phyloP scores from a whole-genome alignment of 2,113 vertebrate genomes.

The Pongo pygmaeus region DNA sequence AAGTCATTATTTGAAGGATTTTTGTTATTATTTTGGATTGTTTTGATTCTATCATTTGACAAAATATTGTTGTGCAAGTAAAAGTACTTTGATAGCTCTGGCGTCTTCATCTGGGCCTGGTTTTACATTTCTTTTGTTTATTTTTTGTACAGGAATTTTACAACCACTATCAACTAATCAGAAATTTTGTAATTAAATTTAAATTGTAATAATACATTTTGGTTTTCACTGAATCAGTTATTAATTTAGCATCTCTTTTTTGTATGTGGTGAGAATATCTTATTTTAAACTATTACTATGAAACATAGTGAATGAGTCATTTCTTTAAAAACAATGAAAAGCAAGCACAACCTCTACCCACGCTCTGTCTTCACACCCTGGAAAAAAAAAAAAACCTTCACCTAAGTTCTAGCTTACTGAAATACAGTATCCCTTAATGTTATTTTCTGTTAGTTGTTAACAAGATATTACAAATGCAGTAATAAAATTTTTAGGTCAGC shows the following conservation, averaged over 20 bases:
- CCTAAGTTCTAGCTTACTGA: background rate
- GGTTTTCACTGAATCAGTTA: background rate
- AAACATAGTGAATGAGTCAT: background rate
- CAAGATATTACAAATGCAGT: constrained; percentile 58
- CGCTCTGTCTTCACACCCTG: background rate
- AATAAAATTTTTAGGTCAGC: constrained; percentile 69
- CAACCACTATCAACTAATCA: background rate
- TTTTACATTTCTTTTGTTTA: background rate
- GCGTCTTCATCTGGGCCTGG: background rate
- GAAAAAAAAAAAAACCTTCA: background rate
- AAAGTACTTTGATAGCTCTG: background rate
- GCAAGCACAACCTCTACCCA: accelerated
- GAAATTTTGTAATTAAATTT: background rate
- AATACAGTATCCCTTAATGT: constrained; percentile 27
- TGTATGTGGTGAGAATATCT: background rate
- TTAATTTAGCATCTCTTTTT: background rate
- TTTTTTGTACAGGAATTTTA: background rate
- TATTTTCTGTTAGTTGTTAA: constrained; percentile 50
- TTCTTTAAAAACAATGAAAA: background rate
- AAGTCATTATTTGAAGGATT: background rate
- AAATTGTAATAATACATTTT: background rate
- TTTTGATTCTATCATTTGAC: background rate
- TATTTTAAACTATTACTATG: background rate
- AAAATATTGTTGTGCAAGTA: background rate
- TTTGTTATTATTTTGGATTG: background rate